Conservation (phyloP, 2,797 vertebrate genomes). For the Neopelma chrysocephalum region DNA sequence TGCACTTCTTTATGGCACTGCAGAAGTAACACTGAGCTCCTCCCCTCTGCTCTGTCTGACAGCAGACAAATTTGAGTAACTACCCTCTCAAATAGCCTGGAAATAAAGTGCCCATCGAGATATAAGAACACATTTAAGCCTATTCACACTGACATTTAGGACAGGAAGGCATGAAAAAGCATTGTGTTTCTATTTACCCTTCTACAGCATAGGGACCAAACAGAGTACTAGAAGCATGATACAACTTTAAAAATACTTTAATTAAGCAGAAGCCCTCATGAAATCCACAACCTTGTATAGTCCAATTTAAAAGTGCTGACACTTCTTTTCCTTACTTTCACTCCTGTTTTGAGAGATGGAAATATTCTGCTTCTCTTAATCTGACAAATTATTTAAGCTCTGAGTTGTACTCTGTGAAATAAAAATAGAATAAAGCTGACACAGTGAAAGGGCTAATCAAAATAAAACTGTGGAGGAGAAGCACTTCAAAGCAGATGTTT, state of each 20-base stretch:
- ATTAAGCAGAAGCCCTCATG: background rate
- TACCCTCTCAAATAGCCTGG: background rate
- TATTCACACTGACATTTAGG: background rate
- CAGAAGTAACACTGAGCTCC: background rate
- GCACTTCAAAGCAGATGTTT: background rate
- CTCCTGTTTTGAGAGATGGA: background rate
- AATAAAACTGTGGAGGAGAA: background rate
- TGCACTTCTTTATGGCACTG: background rate
- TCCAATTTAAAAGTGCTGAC: background rate
- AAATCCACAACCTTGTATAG: background rate
- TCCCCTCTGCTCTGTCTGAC: background rate
- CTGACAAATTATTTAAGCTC: background rate
- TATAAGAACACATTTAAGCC: background rate
- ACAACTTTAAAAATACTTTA: background rate
- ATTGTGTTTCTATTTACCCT: background rate
- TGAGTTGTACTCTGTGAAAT: background rate
- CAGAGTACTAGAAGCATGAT: background rate
- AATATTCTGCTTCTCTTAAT: background rate
- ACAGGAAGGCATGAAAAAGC: background rate
- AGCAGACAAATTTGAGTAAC: background rate
- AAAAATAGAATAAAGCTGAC: slow-evolving; percentile 1
- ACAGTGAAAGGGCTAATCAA: background rate
- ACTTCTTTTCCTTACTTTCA: background rate
- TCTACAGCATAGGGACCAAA: background rate
- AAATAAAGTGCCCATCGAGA: background rate